Conservation (phyloP, 2,888 invertebrate species). For the Orgyia antiqua region DNA sequence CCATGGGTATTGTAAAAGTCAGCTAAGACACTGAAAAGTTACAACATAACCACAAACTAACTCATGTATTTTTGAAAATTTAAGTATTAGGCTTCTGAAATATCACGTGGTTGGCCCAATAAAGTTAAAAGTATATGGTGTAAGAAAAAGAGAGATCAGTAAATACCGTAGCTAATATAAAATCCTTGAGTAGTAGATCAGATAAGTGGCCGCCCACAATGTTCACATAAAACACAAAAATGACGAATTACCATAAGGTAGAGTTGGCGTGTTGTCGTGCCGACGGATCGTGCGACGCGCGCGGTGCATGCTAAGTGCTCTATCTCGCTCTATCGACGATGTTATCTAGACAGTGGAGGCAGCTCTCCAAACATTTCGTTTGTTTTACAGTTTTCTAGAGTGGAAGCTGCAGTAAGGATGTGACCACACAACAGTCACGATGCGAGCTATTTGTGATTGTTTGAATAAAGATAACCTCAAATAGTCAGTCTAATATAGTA, state of each 20-base stretch:
- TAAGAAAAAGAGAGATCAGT: too few species aligned
- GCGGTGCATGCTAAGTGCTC: constrained; percentile 8
- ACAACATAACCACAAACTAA: too few species aligned
- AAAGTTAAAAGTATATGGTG: too few species aligned
- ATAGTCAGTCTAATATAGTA: too few species aligned
- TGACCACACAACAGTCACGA: constrained; percentile 4
- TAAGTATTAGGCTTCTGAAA: too few species aligned
- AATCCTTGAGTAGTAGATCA: constrained; percentile 6
- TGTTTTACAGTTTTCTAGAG: constrained; percentile 7
- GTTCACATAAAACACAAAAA: constrained; percentile 9
- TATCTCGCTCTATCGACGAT: constrained; percentile 5
- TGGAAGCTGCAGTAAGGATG: constrained; percentile 5
- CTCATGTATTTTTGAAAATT: too few species aligned
- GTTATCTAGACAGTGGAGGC: constrained; percentile 5
- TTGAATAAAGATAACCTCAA: too few species aligned
- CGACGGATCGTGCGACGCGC: constrained; percentile 6
- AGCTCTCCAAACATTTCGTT: constrained; percentile 6
- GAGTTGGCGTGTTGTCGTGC: constrained; percentile 1
- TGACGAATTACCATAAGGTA: constrained; percentile 9
- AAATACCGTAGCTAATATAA: too few species aligned
- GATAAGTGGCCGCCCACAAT: constrained; percentile 7
- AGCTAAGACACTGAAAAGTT: too few species aligned
- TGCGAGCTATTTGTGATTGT: too few species aligned
- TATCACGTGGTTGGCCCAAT: too few species aligned
- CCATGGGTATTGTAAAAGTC: too few species aligned